Evolutionary conservation across 2,113 vertebrate species (phyloP), one percentile per base, ranked within the genome.

Genomic region (Ellobius talpinus): DNA sequence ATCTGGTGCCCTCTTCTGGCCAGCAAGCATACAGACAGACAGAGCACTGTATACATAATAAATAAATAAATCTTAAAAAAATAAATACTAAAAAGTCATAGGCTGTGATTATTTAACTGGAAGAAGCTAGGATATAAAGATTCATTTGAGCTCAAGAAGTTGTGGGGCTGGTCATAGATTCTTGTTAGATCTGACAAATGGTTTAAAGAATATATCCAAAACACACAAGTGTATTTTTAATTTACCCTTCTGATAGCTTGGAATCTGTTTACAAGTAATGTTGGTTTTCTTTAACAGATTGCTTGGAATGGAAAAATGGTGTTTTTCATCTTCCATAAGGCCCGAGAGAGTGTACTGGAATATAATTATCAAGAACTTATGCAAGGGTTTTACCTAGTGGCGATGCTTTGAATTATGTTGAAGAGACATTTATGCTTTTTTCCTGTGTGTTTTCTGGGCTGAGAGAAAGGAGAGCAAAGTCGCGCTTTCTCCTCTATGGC

Each of bases 211-310:
- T 93, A 93, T 87, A 86, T 92, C 81, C 72, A 93, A 94, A 96
- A 93, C 50, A 97, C 42, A 12, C n/a, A 94, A 94, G 97, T 96
- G 17, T 97, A 97, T 96, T 97, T 98, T 96, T 95, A 96, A 97
- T 96, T 95, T 97, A 96, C 93, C 78, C 84, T 96, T 70, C 93
- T 95, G 95, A 95, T 97, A 97, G 89, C 87, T 97, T 95, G 74
- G 91, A 95, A 94, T 96, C 87, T 97, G 96, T 97, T 97, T 96
- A 96, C 55, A 91, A 97, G 96, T 95, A 91, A 93, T 90, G 92
- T 66, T 97, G 87, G 70, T 97, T 97, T 96, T 76, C 58, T 97
- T 97, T 96, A 89, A 97, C 96, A 97, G 97, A 98, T 96, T 98
- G 96, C 96, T 82, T 96, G 73, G 97, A 97, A 93, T 95, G 42